phyloP scores from a whole-genome alignment of 2,888 invertebrate genomes.

The Stenotaenia linearis region DNA sequence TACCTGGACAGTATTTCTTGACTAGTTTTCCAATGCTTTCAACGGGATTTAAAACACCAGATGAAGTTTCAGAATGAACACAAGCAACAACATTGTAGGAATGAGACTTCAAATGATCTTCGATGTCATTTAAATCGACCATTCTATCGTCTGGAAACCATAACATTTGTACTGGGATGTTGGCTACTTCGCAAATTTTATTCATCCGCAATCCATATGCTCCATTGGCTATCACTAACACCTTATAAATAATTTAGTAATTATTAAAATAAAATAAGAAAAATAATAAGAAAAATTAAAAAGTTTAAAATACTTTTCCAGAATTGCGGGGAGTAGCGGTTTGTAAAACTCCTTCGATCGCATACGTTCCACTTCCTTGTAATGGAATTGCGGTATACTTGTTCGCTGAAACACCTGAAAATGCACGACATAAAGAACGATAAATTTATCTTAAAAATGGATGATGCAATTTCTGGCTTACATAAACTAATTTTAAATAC shows the following conservation, averaged over 20 bases:
- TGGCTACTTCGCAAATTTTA: constrained; percentile 46
- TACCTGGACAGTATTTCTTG: constrained; percentile 39
- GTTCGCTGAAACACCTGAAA: constrained; percentile 39
- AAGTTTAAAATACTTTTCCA: constrained; percentile 43
- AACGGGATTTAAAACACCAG: constrained; percentile 50
- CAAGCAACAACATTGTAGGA: constrained; percentile 47
- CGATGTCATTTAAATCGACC: constrained; percentile 42
- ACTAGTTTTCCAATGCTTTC: constrained; percentile 46
- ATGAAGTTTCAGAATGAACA: constrained; percentile 52
- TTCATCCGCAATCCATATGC: constrained; percentile 50
- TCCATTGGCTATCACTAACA: constrained; percentile 49
- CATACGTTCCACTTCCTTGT: constrained; percentile 52
- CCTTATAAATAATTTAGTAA: constrained; percentile 40
- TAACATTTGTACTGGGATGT: constrained; percentile 43
- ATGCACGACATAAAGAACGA: not conserved
- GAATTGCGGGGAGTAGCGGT: constrained; percentile 45
- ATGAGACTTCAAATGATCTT: constrained; percentile 41
- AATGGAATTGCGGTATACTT: constrained; percentile 47
- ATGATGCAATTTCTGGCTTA: not conserved
- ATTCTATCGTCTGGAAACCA: constrained; percentile 46
- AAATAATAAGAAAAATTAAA: not conserved
- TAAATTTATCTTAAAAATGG: not conserved
- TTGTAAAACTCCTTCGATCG: constrained; percentile 50
- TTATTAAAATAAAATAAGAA: not conserved
- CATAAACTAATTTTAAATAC: constrained; percentile 39